phyloP scores from a whole-genome alignment of 2,797 vertebrate species.

The Phoeniculus purpureus region DNA sequence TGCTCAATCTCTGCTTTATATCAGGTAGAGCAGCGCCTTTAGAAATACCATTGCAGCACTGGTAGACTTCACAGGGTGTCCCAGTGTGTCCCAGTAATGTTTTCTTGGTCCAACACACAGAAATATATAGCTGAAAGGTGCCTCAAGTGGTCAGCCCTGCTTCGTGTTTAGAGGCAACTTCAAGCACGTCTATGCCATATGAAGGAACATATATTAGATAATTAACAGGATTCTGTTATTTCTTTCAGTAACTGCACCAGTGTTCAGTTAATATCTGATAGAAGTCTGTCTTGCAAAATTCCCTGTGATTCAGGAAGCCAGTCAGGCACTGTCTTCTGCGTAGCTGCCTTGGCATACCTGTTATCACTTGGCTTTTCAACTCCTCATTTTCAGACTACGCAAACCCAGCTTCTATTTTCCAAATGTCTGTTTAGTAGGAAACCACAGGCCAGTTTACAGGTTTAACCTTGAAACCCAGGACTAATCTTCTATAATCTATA shows the following conservation, averaged over 20 bases:
- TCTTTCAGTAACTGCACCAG: neutral
- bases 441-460: neutral
- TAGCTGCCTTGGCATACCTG: neutral
- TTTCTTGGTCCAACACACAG: neutral
- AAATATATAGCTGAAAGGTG: neutral
- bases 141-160: neutral
- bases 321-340: neutral
- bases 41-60: neutral
- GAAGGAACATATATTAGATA: neutral
- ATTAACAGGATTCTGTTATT: neutral
- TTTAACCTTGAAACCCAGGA: slow-evolving; percentile 7
- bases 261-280: neutral
- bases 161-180: neutral
- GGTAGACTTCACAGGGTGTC: neutral
- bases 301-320: neutral
- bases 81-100: neutral
- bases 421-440: slow-evolving; percentile 15
- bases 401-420: slow-evolving; percentile 7
- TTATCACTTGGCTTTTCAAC: slow-evolving; percentile 8
- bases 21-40: neutral
- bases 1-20: neutral
- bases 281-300: neutral
- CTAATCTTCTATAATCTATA: neutral
- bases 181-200: neutral
- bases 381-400: slow-evolving; percentile 49